phyloP scores from a whole-genome alignment of 2,888 invertebrate genomes.

The Mythimna vitellina region DNA sequence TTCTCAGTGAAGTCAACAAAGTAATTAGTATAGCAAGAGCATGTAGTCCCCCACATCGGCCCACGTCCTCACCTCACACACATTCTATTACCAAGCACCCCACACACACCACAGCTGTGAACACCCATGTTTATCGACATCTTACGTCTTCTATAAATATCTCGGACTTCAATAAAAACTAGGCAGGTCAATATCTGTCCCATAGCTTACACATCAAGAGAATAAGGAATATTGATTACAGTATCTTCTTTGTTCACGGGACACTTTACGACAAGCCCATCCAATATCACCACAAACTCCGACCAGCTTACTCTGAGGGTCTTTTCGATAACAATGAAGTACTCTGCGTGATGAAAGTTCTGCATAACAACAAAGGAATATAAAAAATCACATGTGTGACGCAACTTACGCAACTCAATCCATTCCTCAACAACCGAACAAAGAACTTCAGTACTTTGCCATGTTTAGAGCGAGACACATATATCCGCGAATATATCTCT shows the following conservation, averaged over 20 bases:
- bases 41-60: slow-evolving; percentile 35
- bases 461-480: slow-evolving; percentile 66
- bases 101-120: slow-evolving; percentile 52
- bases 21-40: neutral
- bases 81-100: slow-evolving; percentile 43
- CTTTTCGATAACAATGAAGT: slow-evolving; percentile 29
- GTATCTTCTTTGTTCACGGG: slow-evolving; percentile 42
- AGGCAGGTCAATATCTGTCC: slow-evolving; percentile 37
- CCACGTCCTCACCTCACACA: slow-evolving; percentile 35
- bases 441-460: slow-evolving; percentile 74
- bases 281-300: slow-evolving; percentile 18
- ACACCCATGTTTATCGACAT: slow-evolving; percentile 33
- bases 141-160: slow-evolving; percentile 52
- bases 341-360: slow-evolving; percentile 25
- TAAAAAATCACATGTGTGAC: slow-evolving; percentile 57
- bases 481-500: slow-evolving; percentile 41
- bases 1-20: neutral
- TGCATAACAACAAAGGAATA: slow-evolving; percentile 57
- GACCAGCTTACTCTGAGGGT: slow-evolving; percentile 16
- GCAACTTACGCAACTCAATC: slow-evolving; percentile 62
- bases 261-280: slow-evolving; percentile 41
- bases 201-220: slow-evolving; percentile 14
- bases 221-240: slow-evolving; percentile 46
- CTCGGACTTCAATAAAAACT: slow-evolving; percentile 48
- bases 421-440: slow-evolving; percentile 71